Base-by-base conservation (phyloP, 2,888 invertebrate genomes). In the Nowickia ferox region DNA sequence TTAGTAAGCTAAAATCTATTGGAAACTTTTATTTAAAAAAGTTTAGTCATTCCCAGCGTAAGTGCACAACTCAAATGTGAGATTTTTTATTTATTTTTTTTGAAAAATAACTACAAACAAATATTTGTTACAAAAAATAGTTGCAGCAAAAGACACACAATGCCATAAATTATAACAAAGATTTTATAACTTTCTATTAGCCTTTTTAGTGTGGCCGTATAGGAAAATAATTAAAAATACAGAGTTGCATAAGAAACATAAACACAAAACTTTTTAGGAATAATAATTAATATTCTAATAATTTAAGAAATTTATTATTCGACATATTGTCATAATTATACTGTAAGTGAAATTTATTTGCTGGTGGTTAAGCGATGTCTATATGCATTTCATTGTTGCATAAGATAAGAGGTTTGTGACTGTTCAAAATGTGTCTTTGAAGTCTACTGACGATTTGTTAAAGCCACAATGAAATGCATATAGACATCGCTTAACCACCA, bases 1-100 rank as follows among this genome's bases (percentile, higher is more conserved):
- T 30, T 0, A 3, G 17, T 13, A 17, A 57, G 1, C 19, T n/a
- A 55, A 76, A 66, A 15, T 69, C 22, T 42, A 42, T 51, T 30
- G 44, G 19, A 65, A 68, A 63, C 40, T 76, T 69, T 76, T 46
- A 10, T 65, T 4, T 2, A 2, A 71, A 17, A 84, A 53, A 68
- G 72, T 72, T 78, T 53, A 42, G 57, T 44, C 66, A 78, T 68
- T 72, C 53, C 59, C 61, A 40, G 59, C 15, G 63, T 77, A 77
- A 83, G 65, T 53, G 40, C 71, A 65, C 46, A 82, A 65, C 40
- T 17, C 17, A 48, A 61, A 48, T 42, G 30, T 15, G 30, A 6
- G n/a, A n/a, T n/a, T 22, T 44, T 15, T 4, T 44, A 9, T 63
- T 19, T 44, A 4, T 46, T 9, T 59, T 65, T 38, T 48, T 42